These are phyloP conservation scores for Tortrix viridana DNA, from an alignment of 2,888 invertebrate genomes.

Conservation along the genomic window DNA sequence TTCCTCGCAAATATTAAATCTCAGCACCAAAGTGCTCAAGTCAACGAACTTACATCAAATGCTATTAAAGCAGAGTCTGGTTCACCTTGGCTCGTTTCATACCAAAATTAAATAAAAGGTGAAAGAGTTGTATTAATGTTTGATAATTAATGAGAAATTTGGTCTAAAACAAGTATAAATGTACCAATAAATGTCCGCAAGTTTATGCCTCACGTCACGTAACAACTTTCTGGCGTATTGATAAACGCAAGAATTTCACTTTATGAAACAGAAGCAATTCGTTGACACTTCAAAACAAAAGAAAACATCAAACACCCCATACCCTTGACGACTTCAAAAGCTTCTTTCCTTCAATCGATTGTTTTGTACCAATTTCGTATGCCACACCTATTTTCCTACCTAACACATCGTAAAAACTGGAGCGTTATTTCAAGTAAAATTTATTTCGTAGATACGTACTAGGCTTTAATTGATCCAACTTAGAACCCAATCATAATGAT, in stretches of 20 bases:
- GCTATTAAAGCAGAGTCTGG: background rate
- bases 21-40: background rate
- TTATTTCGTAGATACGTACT: no score
- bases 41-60: background rate
- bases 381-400: no score
- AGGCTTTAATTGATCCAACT: no score
- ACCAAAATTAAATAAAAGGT: background rate
- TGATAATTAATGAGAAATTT: no score
- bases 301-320: slow-evolving; percentile 9
- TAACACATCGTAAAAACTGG: no score
- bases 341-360: background rate
- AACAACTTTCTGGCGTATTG: background rate
- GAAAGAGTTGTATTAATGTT: background rate
- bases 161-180: no score
- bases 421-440: no score
- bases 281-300: slow-evolving; percentile 1
- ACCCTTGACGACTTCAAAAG: background rate
- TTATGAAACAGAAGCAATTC: background rate
- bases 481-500: no score
- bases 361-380: no score
- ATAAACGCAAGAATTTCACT: background rate
- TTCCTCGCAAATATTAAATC: no score
- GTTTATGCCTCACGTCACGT: no score
- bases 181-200: no score
- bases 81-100: background rate